Conservation (phyloP, 2,888 invertebrate genomes). For the Drosophila vallismaia region DNA sequence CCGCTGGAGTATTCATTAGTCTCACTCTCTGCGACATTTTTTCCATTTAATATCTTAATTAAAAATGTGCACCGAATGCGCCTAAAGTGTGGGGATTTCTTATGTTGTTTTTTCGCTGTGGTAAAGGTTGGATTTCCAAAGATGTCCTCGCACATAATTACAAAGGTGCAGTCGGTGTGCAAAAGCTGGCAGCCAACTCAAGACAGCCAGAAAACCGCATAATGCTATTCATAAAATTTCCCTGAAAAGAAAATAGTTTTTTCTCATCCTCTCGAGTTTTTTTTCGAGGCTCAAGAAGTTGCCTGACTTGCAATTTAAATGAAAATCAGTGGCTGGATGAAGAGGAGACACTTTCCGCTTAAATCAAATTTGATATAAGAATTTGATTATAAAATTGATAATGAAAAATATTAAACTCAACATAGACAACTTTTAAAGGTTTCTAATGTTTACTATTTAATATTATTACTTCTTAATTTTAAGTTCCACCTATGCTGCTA, state of each 20-base stretch:
- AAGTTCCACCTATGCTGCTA: conserved; percentile 96
- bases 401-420: conserved; percentile 40
- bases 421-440: conserved; percentile 49
- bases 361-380: conserved; percentile 30
- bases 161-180: conserved; percentile 38
- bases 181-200: conserved; percentile 15
- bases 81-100: conserved; percentile 49
- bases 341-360: conserved; percentile 20
- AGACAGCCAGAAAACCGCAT: conserved; percentile 55
- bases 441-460: not conserved
- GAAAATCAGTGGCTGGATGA: conserved; percentile 69
- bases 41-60: conserved; percentile 77
- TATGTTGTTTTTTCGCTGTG: conserved; percentile 23
- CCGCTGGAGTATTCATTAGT: conserved; percentile 64
- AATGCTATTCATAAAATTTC: conserved; percentile 78
- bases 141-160: conserved; percentile 67
- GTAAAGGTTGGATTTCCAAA: conserved; percentile 48
- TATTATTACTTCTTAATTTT: not conserved
- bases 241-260: conserved; percentile 63
- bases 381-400: too few species aligned
- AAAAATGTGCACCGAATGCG: conserved; percentile 65
- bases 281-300: conserved; percentile 45
- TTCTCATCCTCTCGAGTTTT: conserved; percentile 6
- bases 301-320: conserved; percentile 71
- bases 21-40: conserved; percentile 44